Evolutionary conservation across 2,113 vertebrate genomes (phyloP).

Genomic region (Cynopterus brachyotis): DNA sequence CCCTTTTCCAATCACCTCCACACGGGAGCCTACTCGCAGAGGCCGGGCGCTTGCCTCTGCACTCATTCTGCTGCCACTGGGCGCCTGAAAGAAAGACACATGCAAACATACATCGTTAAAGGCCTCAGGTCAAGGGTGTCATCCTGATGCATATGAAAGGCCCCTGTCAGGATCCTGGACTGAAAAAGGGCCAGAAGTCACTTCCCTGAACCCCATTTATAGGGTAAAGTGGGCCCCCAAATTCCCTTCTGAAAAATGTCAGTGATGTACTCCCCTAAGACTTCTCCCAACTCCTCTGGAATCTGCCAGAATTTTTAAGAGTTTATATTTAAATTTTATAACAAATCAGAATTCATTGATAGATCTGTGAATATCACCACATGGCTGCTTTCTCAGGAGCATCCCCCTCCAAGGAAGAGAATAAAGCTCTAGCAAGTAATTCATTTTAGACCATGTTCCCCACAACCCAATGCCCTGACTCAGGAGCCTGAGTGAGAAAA

Average conservation of each 20-base stretch:
- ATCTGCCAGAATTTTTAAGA: constrained; percentile 49
- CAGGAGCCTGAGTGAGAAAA: neutral
- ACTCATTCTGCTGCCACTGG: constrained; percentile 94
- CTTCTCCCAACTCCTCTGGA: constrained; percentile 17
- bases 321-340: constrained; percentile 53
- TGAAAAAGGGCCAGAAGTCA: neutral
- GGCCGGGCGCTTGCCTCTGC: constrained; percentile 88
- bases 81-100: constrained; percentile 81
- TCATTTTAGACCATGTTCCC: neutral
- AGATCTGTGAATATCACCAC: constrained; percentile 48
- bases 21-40: constrained; percentile 92
- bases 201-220: neutral
- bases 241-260: neutral
- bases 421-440: constrained; percentile 20
- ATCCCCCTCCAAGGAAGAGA: neutral
- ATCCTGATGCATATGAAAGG: neutral
- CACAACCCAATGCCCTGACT: neutral
- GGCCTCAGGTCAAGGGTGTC: neutral
- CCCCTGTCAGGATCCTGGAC: neutral
- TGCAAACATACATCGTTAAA: neutral
- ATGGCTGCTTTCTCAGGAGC: constrained; percentile 31
- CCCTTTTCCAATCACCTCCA: constrained; percentile 98
- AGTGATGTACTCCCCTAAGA: neutral
- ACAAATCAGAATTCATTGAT: constrained; percentile 52
- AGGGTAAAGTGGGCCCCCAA: neutral